phyloP scores from a whole-genome alignment of 2,888 invertebrate species.

The Anticlea derivata region DNA sequence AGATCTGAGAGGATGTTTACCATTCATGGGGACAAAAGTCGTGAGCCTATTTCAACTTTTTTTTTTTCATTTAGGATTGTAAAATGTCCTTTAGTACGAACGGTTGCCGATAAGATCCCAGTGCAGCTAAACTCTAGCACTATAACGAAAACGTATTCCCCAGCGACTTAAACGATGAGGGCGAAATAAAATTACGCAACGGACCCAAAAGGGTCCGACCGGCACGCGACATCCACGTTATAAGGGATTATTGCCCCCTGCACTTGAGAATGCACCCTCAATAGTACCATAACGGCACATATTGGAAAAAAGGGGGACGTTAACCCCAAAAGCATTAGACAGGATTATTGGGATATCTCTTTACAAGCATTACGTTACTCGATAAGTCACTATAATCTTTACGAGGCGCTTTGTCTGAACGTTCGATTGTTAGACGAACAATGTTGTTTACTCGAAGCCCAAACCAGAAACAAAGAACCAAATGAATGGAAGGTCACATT shows the following conservation, averaged over 20 bases:
- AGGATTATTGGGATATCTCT: conserved; percentile 75
- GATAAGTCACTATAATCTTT: conserved; percentile 72
- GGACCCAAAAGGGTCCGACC: conserved; percentile 49
- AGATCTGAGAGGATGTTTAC: too few species aligned
- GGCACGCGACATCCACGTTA: conserved; percentile 68
- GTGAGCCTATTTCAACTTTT: too few species aligned
- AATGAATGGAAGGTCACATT: conserved; percentile 26
- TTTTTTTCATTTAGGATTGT: too few species aligned
- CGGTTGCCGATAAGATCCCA: conserved; percentile 38
- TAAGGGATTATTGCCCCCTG: conserved; percentile 72
- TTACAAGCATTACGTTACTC: conserved; percentile 67
- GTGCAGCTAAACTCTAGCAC: conserved; percentile 52
- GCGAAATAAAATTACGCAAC: conserved; percentile 70
- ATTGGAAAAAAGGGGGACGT: conserved; percentile 62
- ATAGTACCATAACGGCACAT: conserved; percentile 53
- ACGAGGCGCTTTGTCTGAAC: conserved; percentile 54
- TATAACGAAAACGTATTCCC: conserved; percentile 49
- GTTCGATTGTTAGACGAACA: conserved; percentile 38
- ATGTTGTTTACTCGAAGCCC: conserved; percentile 26
- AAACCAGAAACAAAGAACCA: conserved; percentile 28
- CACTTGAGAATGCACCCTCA: conserved; percentile 76
- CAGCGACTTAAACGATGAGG: conserved; percentile 47
- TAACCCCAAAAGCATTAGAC: conserved; percentile 65
- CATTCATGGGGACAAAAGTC: too few species aligned
- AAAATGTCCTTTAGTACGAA: conserved; percentile 21